Evolutionary conservation across 2,888 invertebrate genomes (phyloP), one percentile per base, ranked within the genome.

Genomic region (Amiota communis): DNA sequence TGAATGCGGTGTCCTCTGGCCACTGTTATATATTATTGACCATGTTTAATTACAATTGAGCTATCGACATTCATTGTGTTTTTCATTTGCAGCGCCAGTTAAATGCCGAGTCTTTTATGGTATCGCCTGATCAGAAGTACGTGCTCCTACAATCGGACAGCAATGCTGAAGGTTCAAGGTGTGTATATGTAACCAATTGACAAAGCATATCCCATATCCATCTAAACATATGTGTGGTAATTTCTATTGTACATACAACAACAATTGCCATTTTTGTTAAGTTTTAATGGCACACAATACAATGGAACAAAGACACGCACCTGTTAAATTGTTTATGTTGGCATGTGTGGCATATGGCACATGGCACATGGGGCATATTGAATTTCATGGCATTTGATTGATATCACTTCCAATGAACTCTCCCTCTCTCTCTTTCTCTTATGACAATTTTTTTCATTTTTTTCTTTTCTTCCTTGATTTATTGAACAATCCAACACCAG

Each of bases 91-190:
- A 95, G 95, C 93, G 95, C 87, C 94, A 94, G 90, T 91, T 95
- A 77, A 93, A 95, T 87, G 94, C 95, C 13, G 93, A 93, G 80
- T 93, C 95, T 88, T 95, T 94, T 91, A 92, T 93, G 84, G 93
- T 96, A 75, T 95, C 96, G 51, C 93, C 93, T 11, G 95, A 96
- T 88, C 91, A 94, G 83, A 94, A 93, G 88, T 95, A 93, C 84
- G 94, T 96, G 63, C 91, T 96, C 36, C 91, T 96, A 53, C 93
- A 95, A 78, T 94, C 94, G 11, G 94, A 95, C 87, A 92, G 84
- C 73, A 88, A 81, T 79, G 79, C 74, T 17, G 88, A 88, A 71
- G 89, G 89, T 73, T 88, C 90, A 64, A 86, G 85, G 87, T 87
- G 78, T 68, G 75, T 72, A 36, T 23, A 36, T 36, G 36, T 36